A percentile compares a stretch with the other conserved stretches of the same genome.
phyloP scores from a whole-genome alignment of 1,140 invertebrate genomes.

The Saxidomus purpurata region DNA sequence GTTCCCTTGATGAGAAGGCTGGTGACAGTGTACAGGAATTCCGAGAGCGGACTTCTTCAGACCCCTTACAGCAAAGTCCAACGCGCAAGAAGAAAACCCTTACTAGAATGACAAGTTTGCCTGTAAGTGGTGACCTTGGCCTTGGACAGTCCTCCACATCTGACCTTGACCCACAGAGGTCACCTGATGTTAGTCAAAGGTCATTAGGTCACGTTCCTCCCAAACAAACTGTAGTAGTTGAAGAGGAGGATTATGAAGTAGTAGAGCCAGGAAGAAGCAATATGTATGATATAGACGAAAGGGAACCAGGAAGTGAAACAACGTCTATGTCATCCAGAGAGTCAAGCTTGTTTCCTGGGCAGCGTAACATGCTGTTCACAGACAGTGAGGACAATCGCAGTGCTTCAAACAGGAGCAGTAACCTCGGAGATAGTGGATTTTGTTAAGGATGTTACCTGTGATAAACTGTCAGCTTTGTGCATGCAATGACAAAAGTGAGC shows the following conservation, averaged over 20 bases:
- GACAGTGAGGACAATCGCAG: conserved; percentile 19
- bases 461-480: no score
- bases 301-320: neutral
- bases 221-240: neutral
- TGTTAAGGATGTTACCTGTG: neutral
- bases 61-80: conserved; percentile 41
- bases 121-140: neutral
- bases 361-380: neutral
- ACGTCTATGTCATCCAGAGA: conserved; percentile 26
- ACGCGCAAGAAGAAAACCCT: conserved; percentile 23
- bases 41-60: conserved; percentile 40
- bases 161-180: neutral
- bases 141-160: neutral
- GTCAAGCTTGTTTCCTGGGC: neutral
- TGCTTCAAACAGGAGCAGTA: conserved; percentile 17
- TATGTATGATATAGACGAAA: neutral
- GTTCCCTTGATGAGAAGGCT: neutral
- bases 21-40: neutral
- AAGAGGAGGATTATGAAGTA: conserved; percentile 10
- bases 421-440: neutral
- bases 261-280: neutral
- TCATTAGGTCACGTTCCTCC: neutral
- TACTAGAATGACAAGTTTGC: conserved; percentile 8
- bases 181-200: neutral
- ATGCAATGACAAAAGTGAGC: no score